Evolutionary conservation across 2,888 invertebrate species (phyloP), one percentile per base, ranked within the genome.

Genomic region (Zaprionus bogoriensis): DNA sequence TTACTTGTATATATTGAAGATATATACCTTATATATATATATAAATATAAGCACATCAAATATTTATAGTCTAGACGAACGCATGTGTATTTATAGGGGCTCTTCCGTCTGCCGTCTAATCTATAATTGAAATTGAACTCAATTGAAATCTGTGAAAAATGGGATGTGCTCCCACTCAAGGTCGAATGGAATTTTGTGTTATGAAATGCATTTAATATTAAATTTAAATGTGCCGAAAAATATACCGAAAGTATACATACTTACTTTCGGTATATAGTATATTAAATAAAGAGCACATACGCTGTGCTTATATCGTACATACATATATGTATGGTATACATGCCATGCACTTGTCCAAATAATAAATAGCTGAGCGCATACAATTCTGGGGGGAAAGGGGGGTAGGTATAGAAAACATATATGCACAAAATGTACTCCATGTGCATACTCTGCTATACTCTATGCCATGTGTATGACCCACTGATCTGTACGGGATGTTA

Each of bases 311-410:
- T 23, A 39, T 25, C 10, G 14, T n/a, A 52, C 19, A 17, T 42
- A 61, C 23, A 38, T 50, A 46, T 54, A 28, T 36, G 19, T 30
- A 22, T 44, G 17, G 32, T 45, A 23, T 47, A 38, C n/a, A 39
- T 17, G 17, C 14, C 32, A 67, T 83, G 80, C 83, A 83, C 74
- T 86, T 87, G 87, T 77, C 84, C 74, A 83, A 83, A 83, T 74
- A 83, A 62, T 62, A 72, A 74, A 66, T 65, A 65, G 39, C 57
- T 59, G 30, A 4, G 38, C 67, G 63, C 77, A 76, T 53, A 54
- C n/a, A n/a, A n/a, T n/a, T n/a, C n/a, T n/a, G n/a, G n/a, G n/a
- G n/a, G n/a, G n/a, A n/a, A n/a, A n/a, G n/a, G n/a, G n/a, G n/a
- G n/a, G n/a, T n/a, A n/a, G n/a, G n/a, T n/a, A n/a, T n/a, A n/a